Conservation (phyloP, 2,113 vertebrate genomes). For the Neofelis nebulosa region DNA sequence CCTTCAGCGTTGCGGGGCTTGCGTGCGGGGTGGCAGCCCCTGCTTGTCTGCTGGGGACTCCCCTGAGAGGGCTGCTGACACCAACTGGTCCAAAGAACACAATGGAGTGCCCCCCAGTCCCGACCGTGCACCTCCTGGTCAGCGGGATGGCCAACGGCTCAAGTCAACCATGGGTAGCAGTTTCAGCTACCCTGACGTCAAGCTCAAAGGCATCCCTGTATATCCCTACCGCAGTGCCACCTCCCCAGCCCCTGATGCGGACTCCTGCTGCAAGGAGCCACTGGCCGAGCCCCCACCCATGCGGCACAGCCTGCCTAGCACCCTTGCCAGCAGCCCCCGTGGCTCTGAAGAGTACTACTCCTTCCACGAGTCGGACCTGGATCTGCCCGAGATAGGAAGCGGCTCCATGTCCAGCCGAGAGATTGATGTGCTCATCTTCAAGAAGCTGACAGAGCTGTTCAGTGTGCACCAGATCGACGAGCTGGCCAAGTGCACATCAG, state of each 20-base stretch:
- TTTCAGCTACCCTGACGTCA: slow-evolving; percentile 95
- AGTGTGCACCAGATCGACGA: slow-evolving; percentile 98
- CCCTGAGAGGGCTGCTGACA: slow-evolving; percentile 80
- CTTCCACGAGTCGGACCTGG: slow-evolving; percentile 91
- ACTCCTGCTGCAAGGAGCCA: slow-evolving; percentile 86
- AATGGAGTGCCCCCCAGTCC: slow-evolving; percentile 89
- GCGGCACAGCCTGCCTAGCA: slow-evolving; percentile 78
- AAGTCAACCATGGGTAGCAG: slow-evolving; percentile 88
- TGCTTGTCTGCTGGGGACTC: slow-evolving; percentile 84
- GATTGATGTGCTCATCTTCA: slow-evolving; percentile 96
- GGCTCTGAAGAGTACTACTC: slow-evolving; percentile 94
- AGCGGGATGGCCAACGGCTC: slow-evolving; percentile 85
- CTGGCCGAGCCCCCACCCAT: slow-evolving; percentile 74
- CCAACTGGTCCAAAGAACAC: slow-evolving; percentile 80
- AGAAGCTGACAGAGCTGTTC: slow-evolving; percentile 97
- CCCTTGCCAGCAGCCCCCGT: slow-evolving; percentile 85
- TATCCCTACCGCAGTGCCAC: slow-evolving; percentile 82
- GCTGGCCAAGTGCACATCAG: slow-evolving; percentile 97
- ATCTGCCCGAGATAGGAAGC: slow-evolving; percentile 89
- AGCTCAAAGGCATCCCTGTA: slow-evolving; percentile 93
- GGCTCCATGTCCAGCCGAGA: slow-evolving; percentile 93
- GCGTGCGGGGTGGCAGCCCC: slow-evolving; percentile 88
- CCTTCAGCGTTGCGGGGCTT: slow-evolving; percentile 87
- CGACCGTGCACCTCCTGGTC: slow-evolving; percentile 78
- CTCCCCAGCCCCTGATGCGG: slow-evolving; percentile 75